phyloP scores from a whole-genome alignment of 2,888 invertebrate genomes.

The Drosophila pseudotalamancana region DNA sequence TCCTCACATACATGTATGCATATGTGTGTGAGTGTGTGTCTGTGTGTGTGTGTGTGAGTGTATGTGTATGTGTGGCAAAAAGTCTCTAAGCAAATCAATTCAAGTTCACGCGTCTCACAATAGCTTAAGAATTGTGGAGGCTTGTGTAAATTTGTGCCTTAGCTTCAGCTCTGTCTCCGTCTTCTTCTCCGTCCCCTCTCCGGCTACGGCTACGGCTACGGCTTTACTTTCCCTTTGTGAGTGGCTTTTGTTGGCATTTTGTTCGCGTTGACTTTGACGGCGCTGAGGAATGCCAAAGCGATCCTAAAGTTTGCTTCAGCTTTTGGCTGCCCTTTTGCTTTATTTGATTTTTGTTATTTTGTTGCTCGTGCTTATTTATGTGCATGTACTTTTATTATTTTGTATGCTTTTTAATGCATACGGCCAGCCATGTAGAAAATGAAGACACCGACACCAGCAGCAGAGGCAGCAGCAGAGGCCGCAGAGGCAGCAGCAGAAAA shows the following conservation, averaged over 20 bases:
- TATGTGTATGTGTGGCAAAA: constrained; percentile 9
- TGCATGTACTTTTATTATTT: constrained; percentile 61
- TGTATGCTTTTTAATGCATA: constrained; percentile 58
- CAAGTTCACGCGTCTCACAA: constrained; percentile 71
- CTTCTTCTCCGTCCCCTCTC: too few relatives aligned
- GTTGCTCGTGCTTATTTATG: constrained; percentile 70
- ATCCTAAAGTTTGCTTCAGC: constrained; percentile 45
- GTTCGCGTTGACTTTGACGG: constrained; percentile 41
- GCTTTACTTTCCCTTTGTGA: constrained; percentile 41
- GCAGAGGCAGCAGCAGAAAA: constrained; percentile 39
- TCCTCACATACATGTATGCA: not conserved
- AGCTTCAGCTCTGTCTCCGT: constrained; percentile 21
- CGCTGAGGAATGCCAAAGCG: constrained; percentile 38
- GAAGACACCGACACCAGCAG: too few relatives aligned
- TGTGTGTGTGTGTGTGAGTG: not conserved
- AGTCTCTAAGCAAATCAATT: constrained; percentile 74
- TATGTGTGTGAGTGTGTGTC: not conserved
- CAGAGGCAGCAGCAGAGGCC: constrained; percentile 3
- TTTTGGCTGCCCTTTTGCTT: constrained; percentile 47
- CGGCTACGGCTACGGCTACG: constrained; percentile 15
- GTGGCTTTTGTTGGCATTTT: constrained; percentile 28
- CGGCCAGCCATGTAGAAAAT: constrained; percentile 10
- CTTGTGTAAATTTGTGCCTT: constrained; percentile 58
- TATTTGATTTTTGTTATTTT: constrained; percentile 74
- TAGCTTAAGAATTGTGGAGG: constrained; percentile 50